Conservation (phyloP, 2,888 invertebrate genomes). For the Theretra japonica region DNA sequence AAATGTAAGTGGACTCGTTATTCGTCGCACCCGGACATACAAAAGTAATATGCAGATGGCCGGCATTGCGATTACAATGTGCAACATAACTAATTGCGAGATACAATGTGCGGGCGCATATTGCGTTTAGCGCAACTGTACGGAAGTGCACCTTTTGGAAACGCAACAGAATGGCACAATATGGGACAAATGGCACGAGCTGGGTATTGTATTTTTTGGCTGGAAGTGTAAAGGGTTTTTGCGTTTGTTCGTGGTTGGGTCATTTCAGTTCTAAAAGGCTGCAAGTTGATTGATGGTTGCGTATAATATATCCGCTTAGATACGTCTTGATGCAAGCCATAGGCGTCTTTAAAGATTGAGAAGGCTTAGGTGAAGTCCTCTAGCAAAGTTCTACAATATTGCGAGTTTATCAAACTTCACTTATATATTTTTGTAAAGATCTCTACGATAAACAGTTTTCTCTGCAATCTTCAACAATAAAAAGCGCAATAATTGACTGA, state of each 20-base stretch:
- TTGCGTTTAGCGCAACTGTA: slow-evolving; percentile 34
- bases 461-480: too few species aligned
- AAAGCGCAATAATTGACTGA: too few species aligned
- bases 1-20: background rate
- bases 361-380: too few species aligned
- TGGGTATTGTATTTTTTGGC: background rate
- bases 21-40: slow-evolving; percentile 22
- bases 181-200: slow-evolving; percentile 11
- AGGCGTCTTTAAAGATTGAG: too few species aligned
- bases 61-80: slow-evolving; percentile 1
- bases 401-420: too few species aligned
- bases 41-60: slow-evolving; percentile 12
- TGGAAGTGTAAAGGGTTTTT: slow-evolving; percentile 10
- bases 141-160: slow-evolving; percentile 40
- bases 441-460: too few species aligned
- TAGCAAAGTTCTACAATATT: too few species aligned
- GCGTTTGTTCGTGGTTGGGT: background rate
- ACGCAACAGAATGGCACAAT: slow-evolving; percentile 18
- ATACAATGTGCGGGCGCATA: slow-evolving; percentile 43
- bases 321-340: too few species aligned
- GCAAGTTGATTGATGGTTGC: background rate
- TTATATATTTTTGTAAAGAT: too few species aligned
- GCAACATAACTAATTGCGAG: slow-evolving; percentile 31
- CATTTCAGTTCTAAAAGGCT: background rate
- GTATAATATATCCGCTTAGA: background rate